Base-by-base conservation (phyloP, 2,888 invertebrate species). In the Crematogaster levior region DNA sequence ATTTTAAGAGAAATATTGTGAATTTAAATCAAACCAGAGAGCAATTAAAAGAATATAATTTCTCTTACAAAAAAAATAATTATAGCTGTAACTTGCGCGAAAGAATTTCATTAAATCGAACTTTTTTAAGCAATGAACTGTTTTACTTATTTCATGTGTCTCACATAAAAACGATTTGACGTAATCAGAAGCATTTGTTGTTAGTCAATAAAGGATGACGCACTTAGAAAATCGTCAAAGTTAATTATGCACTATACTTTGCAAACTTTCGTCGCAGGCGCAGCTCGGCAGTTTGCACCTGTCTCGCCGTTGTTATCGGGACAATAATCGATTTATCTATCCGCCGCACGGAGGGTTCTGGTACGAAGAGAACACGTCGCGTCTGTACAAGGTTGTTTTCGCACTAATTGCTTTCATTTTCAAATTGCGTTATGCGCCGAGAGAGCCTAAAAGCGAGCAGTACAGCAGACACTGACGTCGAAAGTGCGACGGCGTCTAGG, bases 331-430 rank as follows among this genome's bases (percentile, higher is more conserved):
- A 84, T 86, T 90, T 86, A 89, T 82, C 75, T 65, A 51, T 51
- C 51, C 81, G 24, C 46, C 73, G 84, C 37, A 82, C 81, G 61
- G 21, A 53, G 56, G 43, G 46, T 53, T 46, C 56, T 53, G 61
- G 30, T 61, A 34, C 72, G 72, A 74, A 65, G 70, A 65, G 77
- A 82, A 21, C 10, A 61, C 15, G 53, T 10, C 24, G 48, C 58
- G 65, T 58, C 56, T 56, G 24, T 34, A 56, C 56, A 74, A 74
- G 90, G 75, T 84, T 87, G 91, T 90, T 91, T 90, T 86, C 87
- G 61, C 83, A 80, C 82, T 87, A 90, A 91, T 91, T 89, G 89
- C 86, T 84, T 91, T 87, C 84, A 85, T 86, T 89, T 82, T 46
- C 65, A 84, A 91, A 90, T 86, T 83, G 75, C 79, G 73, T 88